A percentile compares a stretch with the other conserved stretches of the same genome.
Evolutionary conservation across 2,797 vertebrate species (phyloP).

Genomic region (Falco biarmicus): DNA sequence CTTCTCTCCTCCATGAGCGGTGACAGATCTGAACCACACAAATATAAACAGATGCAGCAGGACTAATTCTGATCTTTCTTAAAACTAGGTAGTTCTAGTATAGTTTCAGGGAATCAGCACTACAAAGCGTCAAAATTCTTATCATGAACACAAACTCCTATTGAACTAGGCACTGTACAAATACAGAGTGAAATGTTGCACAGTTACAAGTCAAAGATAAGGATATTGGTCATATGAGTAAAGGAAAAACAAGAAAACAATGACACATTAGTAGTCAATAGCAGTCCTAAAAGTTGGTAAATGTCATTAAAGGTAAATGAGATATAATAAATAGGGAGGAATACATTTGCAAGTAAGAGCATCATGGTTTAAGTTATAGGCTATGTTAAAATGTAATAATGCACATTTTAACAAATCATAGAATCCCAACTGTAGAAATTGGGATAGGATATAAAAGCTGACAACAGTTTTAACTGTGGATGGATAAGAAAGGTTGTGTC

Average conservation of each 20-base stretch:
- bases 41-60: not conserved
- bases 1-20: not conserved
- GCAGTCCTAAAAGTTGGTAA: not conserved
- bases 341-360: not conserved
- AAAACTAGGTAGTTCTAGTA: not conserved
- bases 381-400: not conserved
- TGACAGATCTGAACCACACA: not conserved
- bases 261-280: not conserved
- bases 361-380: not conserved
- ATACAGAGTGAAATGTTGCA: not conserved
- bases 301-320: not conserved
- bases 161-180: not conserved
- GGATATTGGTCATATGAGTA: not conserved
- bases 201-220: not conserved
- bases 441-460: not conserved
- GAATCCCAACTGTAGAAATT: not conserved
- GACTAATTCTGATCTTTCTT: constrained; percentile 8
- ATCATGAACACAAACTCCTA: not conserved
- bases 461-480: not conserved
- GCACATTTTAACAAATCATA: not conserved
- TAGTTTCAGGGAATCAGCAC: not conserved
- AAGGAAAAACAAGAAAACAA: not conserved
- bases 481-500: not conserved
- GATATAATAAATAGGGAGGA: not conserved
- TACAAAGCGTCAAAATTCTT: not conserved